Percentiles rank a stretch among this genome's conserved stretches.
Evolutionary conservation across 2,888 invertebrate species (phyloP).

Genomic region (Cephus pygmeus): DNA sequence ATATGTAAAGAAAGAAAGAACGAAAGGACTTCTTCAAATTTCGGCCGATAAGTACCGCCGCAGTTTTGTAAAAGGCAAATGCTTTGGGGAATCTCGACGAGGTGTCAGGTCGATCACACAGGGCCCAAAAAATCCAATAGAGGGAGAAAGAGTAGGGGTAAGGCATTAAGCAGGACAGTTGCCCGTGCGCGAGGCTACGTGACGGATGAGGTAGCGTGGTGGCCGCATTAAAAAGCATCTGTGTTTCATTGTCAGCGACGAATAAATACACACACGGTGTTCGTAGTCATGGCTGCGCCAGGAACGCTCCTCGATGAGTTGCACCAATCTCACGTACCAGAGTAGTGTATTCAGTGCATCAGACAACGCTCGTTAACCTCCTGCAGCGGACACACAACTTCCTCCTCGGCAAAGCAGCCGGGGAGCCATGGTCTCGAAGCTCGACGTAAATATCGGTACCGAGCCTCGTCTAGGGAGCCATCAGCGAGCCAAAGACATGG

Average conservation of each 20-base stretch:
- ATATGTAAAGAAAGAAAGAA: neutral
- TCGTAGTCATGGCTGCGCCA: slow-evolving; percentile 17
- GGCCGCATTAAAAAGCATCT: neutral
- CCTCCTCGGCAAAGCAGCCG: neutral
- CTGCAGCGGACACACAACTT: neutral
- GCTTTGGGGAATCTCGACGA: neutral
- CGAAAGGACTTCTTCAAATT: neutral
- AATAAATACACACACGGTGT: neutral
- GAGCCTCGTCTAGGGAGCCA: slow-evolving; percentile 19
- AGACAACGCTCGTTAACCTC: neutral
- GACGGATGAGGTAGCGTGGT: slow-evolving; percentile 21
- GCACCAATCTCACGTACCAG: slow-evolving; percentile 12
- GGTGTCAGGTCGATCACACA: neutral
- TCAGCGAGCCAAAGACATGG: slow-evolving; percentile 33
- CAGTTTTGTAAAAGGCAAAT: neutral
- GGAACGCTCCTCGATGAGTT: slow-evolving; percentile 15
- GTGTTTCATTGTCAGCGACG: neutral
- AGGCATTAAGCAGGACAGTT: slow-evolving; percentile 26
- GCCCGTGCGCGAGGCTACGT: slow-evolving; percentile 46
- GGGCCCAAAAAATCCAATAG: neutral
- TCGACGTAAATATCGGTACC: slow-evolving; percentile 43
- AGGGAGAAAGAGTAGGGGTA: neutral
- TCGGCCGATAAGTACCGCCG: neutral
- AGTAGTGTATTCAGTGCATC: slow-evolving; percentile 9
- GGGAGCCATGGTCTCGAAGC: slow-evolving; percentile 50